phyloP scores from a whole-genome alignment of 2,797 vertebrate species.

The Oreortyx pictus region DNA sequence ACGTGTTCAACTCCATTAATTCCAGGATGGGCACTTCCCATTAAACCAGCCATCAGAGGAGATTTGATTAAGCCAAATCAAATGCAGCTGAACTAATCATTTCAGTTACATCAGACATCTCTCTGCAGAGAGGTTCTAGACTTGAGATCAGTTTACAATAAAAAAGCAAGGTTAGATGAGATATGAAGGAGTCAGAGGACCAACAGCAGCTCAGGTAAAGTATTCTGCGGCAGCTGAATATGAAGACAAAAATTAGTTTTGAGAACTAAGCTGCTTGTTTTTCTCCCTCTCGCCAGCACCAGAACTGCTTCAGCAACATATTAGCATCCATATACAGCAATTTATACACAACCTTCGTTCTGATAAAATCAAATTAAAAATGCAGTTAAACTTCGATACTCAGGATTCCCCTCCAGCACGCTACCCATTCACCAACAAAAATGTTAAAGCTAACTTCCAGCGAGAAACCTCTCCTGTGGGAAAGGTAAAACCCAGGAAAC shows the following conservation, averaged over 20 bases:
- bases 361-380: background rate
- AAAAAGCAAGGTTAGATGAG: conserved; percentile 20
- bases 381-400: background rate
- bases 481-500: background rate
- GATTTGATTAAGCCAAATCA: conserved; percentile 34
- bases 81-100: conserved; percentile 64
- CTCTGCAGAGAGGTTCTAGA: conserved; percentile 13
- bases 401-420: background rate
- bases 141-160: conserved; percentile 24
- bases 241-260: conserved; percentile 44
- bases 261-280: conserved; percentile 1
- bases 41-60: conserved; percentile 32
- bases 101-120: conserved; percentile 42
- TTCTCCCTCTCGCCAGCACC: conserved; percentile 13
- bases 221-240: conserved; percentile 64
- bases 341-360: background rate
- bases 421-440: background rate
- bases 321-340: background rate
- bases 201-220: conserved; percentile 6
- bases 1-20: conserved; percentile 8
- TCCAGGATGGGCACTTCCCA: conserved; percentile 31
- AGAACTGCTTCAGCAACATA: conserved; percentile 37
- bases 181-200: conserved; percentile 42
- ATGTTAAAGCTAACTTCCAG: background rate
- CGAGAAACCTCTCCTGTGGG: background rate